Evolutionary conservation across 2,113 vertebrate genomes (phyloP), one percentile per base, ranked within the genome.

Genomic region (Chloropsis hardwickii): DNA sequence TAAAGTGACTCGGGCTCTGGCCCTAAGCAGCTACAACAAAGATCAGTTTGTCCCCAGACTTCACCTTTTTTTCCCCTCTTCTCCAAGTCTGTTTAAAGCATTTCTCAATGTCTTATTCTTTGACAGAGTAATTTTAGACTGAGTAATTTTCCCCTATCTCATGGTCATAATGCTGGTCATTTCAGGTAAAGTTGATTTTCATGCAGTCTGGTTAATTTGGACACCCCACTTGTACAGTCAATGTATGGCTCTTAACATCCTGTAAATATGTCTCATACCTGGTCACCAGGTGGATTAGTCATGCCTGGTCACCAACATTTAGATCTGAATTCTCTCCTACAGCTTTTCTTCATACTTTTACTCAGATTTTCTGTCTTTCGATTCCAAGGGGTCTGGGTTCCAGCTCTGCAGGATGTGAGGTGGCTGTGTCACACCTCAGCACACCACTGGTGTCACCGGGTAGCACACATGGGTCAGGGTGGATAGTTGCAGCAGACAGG

Each of bases 381-480:
- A 5, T 85, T 88, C 47, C 31, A n/a, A 33, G 33, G 8, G 2
- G 14, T 39, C 33, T 84, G 61, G 28, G 8, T 58, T 72, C 37
- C 53, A 70, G 78, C 29, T 83, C 31, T 76, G 19, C 5, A 6
- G 66, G 56, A 20, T 74, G 73, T 64, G 72, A 70, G 39, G 28
- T 62, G 60, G 25, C 56, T 53, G 56, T 7, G 2, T 35, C 73
- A 58, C 28, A 56, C 28, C 77, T 62, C 89, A 39, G 66, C 29
- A 54, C 0, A 0, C 4, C 24, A 5, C 62, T 88, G 21, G 11
- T 81, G 39, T 39, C 82, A 50, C 35, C 18, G 27, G 33, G 9
- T 1, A 42, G 44, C 45, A 58, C 6, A 1, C 24, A 0, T 0
- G 9, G 31, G 29, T 11, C 3, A 0, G 54, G 40, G 25, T 37